phyloP scores from a whole-genome alignment of 2,888 invertebrate species.

The Andrena hattorfiana region DNA sequence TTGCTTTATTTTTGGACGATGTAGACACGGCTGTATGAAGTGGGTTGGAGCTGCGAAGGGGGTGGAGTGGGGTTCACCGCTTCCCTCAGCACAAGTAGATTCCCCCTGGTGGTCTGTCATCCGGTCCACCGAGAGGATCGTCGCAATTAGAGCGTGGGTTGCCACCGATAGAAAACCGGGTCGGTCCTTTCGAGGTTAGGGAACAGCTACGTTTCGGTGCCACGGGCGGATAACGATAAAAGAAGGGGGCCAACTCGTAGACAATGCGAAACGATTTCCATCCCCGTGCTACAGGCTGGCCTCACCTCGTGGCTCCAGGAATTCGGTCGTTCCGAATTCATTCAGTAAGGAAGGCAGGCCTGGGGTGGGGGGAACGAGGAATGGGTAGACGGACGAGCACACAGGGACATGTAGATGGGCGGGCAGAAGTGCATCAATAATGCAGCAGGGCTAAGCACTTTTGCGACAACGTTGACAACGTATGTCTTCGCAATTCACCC shows the following conservation, averaged over 20 bases:
- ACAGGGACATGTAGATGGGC: conserved; percentile 6
- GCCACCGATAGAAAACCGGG: conserved; percentile 53
- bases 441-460: conserved; percentile 2
- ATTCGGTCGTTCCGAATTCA: conserved; percentile 60
- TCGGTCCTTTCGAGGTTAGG: conserved; percentile 60
- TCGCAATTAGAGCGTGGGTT: conserved; percentile 66
- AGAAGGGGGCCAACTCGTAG: conserved; percentile 62
- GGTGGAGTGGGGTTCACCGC: conserved; percentile 34
- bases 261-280: conserved; percentile 75
- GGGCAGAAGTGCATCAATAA: conserved; percentile 11
- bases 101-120: conserved; percentile 49
- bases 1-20: too few species aligned
- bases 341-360: conserved; percentile 35
- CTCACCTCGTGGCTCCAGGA: conserved; percentile 54
- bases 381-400: conserved; percentile 10
- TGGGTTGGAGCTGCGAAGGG: neutral
- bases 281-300: conserved; percentile 38
- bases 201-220: conserved; percentile 56
- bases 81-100: conserved; percentile 55
- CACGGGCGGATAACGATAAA: conserved; percentile 64
- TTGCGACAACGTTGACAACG: conserved; percentile 7
- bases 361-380: conserved; percentile 13
- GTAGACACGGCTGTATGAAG: neutral
- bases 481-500: neutral
- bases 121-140: conserved; percentile 41